Evolutionary conservation across 2,888 invertebrate genomes (phyloP).

Genomic region (Dolomedes plantarius): DNA sequence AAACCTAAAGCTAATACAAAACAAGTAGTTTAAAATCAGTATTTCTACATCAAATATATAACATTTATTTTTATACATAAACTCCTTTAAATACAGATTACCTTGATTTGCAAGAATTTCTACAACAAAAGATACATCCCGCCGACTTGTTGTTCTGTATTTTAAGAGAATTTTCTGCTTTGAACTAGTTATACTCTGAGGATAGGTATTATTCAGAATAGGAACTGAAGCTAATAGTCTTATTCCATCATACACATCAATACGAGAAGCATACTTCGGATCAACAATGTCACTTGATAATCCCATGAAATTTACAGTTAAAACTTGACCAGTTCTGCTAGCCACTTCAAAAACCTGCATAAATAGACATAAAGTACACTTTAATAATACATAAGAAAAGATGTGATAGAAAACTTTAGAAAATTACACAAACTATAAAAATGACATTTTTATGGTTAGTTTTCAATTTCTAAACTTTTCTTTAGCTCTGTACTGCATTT

Average conservation of each 20-base stretch:
- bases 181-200: slow-evolving; percentile 90
- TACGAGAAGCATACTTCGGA: slow-evolving; percentile 56
- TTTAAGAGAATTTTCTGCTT: slow-evolving; percentile 87
- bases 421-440: too few relatives aligned
- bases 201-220: slow-evolving; percentile 89
- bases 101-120: slow-evolving; percentile 79
- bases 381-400: too few relatives aligned
- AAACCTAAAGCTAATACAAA: too few relatives aligned
- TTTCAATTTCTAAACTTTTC: too few relatives aligned
- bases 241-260: slow-evolving; percentile 78
- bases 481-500: too few relatives aligned
- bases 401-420: too few relatives aligned
- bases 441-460: too few relatives aligned
- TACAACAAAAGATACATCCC: slow-evolving; percentile 86
- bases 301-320: slow-evolving; percentile 91
- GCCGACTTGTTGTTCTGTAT: slow-evolving; percentile 85
- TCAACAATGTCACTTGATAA: slow-evolving; percentile 81
- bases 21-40: too few relatives aligned
- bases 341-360: slow-evolving; percentile 74
- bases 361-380: background rate
- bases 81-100: too few relatives aligned
- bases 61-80: too few relatives aligned
- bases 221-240: slow-evolving; percentile 84
- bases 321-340: slow-evolving; percentile 72
- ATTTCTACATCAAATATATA: too few relatives aligned